phyloP scores from a whole-genome alignment of 2,113 vertebrate genomes.

The Callopanchax toddi region DNA sequence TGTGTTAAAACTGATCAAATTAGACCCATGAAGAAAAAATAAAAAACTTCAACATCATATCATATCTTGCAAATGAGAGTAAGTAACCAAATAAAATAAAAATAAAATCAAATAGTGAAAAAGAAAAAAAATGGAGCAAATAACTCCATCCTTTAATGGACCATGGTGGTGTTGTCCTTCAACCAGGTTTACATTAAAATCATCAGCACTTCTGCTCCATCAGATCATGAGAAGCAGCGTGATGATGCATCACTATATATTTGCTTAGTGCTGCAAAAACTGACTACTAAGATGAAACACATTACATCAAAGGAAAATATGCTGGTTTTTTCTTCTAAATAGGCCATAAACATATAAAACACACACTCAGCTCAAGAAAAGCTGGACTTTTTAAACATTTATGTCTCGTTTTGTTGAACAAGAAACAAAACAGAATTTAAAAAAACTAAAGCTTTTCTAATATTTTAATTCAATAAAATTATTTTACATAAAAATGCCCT shows the following conservation, averaged over 20 bases:
- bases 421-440: too few species aligned
- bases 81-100: neutral
- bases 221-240: conserved; percentile 26
- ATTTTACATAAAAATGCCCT: too few species aligned
- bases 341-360: neutral
- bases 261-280: neutral
- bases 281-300: neutral
- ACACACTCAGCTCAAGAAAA: too few species aligned
- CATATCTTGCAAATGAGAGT: conserved; percentile 1
- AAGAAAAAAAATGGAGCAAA: neutral
- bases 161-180: conserved; percentile 37
- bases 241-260: conserved; percentile 15
- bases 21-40: neutral
- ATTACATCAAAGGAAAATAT: neutral
- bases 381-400: too few species aligned
- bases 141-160: conserved; percentile 32
- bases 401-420: too few species aligned
- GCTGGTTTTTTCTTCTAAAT: neutral
- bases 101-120: conserved; percentile 8
- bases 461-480: too few species aligned
- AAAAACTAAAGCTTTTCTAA: too few species aligned
- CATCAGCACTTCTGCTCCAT: conserved; percentile 38
- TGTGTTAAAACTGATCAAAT: neutral
- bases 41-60: neutral
- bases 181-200: conserved; percentile 45